Evolutionary conservation across 2,113 vertebrate genomes (phyloP), one percentile per base, ranked within the genome.

Genomic region (Meleagris gallopavo): DNA sequence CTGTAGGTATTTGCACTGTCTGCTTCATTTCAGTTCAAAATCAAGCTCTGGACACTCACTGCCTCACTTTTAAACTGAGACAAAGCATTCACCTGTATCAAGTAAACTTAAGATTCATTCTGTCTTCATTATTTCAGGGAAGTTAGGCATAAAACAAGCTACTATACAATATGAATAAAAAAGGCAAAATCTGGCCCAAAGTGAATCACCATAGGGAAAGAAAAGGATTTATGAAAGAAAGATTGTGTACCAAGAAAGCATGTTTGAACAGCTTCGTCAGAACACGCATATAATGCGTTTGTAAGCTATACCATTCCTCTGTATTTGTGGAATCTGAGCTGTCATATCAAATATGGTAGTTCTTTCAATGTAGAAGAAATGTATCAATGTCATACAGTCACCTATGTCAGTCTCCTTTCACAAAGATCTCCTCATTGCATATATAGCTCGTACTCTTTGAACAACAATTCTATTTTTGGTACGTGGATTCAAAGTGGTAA

Each of bases 11-110:
- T 52, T 91, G 75, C 66, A 73, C 38, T 85, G 74, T 21, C 55
- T 89, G 79, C 61, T 82, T 57, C 15, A 2, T 66, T 67, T 70
- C 40, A 91, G 40, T 62, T 88, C 24, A 74, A 95, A 90, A 86
- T 29, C 77, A 32, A 77, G 25, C 54, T 90, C 60, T 34, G 70
- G 67, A 77, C 95, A 55, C 90, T 82, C 66, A 38, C 54, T 64
- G 45, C 73, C 80, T 94, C 46, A 45, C 65, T 90, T 78, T 30
- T 69, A 75, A 95, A 93, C 57, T n/a, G 46, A 94, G 88, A 86
- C 29, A 93, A 91, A 93, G 65, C 45, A 48, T 65, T 84, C 1
- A 1, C 58, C 67, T 86, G 78, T 41, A 61, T 45, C 40, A 22
- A 82, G 34, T 27, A 74, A 89, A 70, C 60, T 86, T 74, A 19